Percentiles rank a stretch among this genome's conserved stretches.
These are phyloP conservation scores for Labeo rohita DNA, from an alignment of 2,113 vertebrate genomes.

Conservation along the genomic window DNA sequence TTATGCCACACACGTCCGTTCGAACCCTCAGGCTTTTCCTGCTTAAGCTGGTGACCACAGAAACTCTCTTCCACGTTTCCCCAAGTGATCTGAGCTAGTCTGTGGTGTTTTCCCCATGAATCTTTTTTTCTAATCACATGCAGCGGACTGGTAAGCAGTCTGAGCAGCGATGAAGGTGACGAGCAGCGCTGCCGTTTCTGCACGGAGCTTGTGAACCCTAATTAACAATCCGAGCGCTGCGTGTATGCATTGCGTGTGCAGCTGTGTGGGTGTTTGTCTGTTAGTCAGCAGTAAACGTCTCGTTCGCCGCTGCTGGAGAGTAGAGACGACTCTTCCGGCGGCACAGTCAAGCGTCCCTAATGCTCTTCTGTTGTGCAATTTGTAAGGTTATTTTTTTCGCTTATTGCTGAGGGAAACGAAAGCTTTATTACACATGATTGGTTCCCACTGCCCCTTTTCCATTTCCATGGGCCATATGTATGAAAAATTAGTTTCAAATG, in stretches of 20 bases:
- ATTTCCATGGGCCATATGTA: slow-evolving; percentile 61
- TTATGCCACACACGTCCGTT: slow-evolving; percentile 34
- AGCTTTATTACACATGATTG: slow-evolving; percentile 68
- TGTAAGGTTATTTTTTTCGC: slow-evolving; percentile 37
- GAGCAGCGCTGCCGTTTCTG: slow-evolving; percentile 9
- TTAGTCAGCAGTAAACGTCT: slow-evolving; percentile 30
- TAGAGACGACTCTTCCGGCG: slow-evolving; percentile 12
- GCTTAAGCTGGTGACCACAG: slow-evolving; percentile 13
- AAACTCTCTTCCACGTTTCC: neutral
- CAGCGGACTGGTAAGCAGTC: neutral
- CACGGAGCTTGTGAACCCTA: slow-evolving; percentile 26
- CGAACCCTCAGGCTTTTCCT: slow-evolving; percentile 22
- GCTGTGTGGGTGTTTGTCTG: slow-evolving; percentile 28
- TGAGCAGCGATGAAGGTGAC: neutral
- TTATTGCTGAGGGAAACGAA: slow-evolving; percentile 63
- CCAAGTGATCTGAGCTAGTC: neutral
- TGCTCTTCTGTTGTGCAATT: slow-evolving; percentile 60
- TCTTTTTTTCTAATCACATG: neutral
- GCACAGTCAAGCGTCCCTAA: slow-evolving; percentile 61
- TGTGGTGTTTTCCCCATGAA: neutral
- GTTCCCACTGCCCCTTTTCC: slow-evolving; percentile 58
- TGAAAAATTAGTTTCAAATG: slow-evolving; percentile 58
- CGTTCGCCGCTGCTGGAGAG: neutral
- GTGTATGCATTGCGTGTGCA: slow-evolving; percentile 38
- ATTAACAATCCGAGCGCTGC: slow-evolving; percentile 1